Percentiles rank a stretch among this genome's conserved stretches.
Evolutionary conservation across 2,888 invertebrate genomes (phyloP).

Genomic region (Machimus rusticus): DNA sequence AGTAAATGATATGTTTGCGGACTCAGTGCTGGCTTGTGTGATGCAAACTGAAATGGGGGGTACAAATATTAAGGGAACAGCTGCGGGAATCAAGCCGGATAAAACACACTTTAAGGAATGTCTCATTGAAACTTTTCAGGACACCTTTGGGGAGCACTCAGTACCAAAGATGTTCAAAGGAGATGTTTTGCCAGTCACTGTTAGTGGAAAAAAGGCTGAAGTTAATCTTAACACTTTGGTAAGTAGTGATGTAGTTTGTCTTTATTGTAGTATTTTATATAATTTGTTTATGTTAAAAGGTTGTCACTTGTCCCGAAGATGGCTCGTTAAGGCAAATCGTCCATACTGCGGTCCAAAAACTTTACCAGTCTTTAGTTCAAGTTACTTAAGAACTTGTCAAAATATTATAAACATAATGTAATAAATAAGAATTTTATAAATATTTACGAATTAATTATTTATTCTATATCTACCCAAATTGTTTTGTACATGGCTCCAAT

Average conservation of each 20-base stretch:
- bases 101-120: conserved; percentile 86
- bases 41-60: conserved; percentile 81
- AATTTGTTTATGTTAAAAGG: conserved; percentile 57
- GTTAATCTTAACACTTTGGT: conserved; percentile 80
- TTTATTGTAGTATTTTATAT: not conserved
- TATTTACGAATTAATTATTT: not conserved
- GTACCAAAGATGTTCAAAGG: conserved; percentile 94
- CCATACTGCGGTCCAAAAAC: conserved; percentile 82
- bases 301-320: conserved; percentile 83
- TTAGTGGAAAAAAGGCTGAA: conserved; percentile 84
- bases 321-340: conserved; percentile 83
- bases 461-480: not conserved
- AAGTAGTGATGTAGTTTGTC: not conserved
- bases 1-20: conserved; percentile 97
- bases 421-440: not conserved
- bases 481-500: too few relatives aligned
- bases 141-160: conserved; percentile 95
- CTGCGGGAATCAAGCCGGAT: conserved; percentile 78
- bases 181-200: conserved; percentile 83
- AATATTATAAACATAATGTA: not conserved
- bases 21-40: conserved; percentile 88
- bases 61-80: conserved; percentile 68
- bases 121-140: conserved; percentile 66
- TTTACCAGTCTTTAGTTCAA: conserved; percentile 81
- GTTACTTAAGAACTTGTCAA: conserved; percentile 47